These are phyloP conservation scores for Camponotus fellah DNA, from an alignment of 2,888 invertebrate species.

Conservation along the genomic window DNA sequence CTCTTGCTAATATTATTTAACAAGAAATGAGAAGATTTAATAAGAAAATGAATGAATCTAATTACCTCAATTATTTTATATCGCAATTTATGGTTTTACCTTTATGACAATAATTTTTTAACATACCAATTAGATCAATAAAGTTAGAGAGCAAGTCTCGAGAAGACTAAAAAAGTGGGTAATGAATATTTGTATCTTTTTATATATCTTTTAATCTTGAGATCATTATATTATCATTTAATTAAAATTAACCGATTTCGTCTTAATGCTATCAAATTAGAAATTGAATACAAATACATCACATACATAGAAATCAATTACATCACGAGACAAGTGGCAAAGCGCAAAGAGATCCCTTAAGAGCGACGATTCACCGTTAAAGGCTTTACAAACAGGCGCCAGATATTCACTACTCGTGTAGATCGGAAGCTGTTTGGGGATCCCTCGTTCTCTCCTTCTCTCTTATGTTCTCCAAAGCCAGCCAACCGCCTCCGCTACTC, in stretches of 20 bases:
- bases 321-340: conserved; percentile 13
- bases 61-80: neutral
- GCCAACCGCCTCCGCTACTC: conserved; percentile 29
- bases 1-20: neutral
- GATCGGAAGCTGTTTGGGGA: conserved; percentile 66
- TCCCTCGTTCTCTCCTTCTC: conserved; percentile 13
- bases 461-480: conserved; percentile 40
- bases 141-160: neutral
- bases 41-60: neutral
- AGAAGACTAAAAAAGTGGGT: neutral
- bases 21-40: neutral
- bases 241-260: neutral
- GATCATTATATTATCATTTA: neutral
- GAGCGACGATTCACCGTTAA: conserved; percentile 71
- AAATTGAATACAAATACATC: neutral
- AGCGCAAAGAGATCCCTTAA: conserved; percentile 65
- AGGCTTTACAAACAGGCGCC: conserved; percentile 75
- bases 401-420: conserved; percentile 71
- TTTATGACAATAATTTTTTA: neutral
- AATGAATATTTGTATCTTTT: neutral
- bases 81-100: neutral
- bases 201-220: neutral
- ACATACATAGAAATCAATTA: neutral
- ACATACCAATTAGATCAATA: neutral
- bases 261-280: neutral